phyloP scores from a whole-genome alignment of 2,797 vertebrate genomes.

The Etheostoma perlongum region DNA sequence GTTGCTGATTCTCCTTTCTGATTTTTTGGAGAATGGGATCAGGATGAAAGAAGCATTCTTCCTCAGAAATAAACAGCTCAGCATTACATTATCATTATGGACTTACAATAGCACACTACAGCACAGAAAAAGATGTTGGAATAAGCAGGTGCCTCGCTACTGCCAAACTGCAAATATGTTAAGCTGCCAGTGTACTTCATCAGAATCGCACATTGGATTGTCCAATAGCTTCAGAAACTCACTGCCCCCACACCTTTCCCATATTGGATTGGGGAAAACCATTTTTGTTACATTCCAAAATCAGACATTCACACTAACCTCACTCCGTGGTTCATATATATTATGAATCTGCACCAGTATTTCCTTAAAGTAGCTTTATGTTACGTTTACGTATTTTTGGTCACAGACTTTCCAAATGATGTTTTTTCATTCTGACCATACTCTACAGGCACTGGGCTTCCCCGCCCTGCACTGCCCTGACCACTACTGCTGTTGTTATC shows the following conservation, averaged over 20 bases:
- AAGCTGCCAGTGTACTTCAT: not conserved
- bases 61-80: constrained; percentile 52
- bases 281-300: not conserved
- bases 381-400: not conserved
- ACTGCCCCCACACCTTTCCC: not conserved
- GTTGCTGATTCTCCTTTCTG: constrained; percentile 42
- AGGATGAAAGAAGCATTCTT: constrained; percentile 20
- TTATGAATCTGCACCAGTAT: not conserved
- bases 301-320: not conserved
- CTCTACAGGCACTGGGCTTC: constrained; percentile 49
- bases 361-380: not conserved
- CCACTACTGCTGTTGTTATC: constrained; percentile 74
- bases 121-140: constrained; percentile 18
- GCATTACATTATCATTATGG: constrained; percentile 50
- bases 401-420: constrained; percentile 12
- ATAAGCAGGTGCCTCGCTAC: constrained; percentile 32
- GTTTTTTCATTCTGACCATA: constrained; percentile 12
- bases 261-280: not conserved
- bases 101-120: constrained; percentile 9
- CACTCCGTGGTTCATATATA: not conserved
- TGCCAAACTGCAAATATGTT: constrained; percentile 21
- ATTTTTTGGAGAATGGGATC: constrained; percentile 45
- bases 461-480: constrained; percentile 52
- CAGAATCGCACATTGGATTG: not conserved
- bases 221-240: not conserved